Percentiles rank a stretch among this genome's conserved stretches.
phyloP scores from a whole-genome alignment of 2,797 vertebrate species.

The Acrossocheilus wenchowensis region DNA sequence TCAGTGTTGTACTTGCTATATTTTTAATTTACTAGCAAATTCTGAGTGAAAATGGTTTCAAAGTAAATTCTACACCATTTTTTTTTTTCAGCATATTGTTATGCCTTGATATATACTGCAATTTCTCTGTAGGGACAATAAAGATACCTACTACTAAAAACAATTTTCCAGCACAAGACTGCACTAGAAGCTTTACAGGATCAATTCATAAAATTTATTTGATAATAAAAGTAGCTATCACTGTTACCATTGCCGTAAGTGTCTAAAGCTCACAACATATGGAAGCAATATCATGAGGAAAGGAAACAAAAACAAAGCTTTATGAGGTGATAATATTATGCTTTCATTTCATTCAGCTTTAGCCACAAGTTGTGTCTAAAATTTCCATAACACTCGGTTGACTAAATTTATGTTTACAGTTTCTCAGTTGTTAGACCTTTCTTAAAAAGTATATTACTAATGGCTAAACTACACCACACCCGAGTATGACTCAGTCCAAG shows the following conservation, averaged over 20 bases:
- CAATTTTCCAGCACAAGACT: not conserved
- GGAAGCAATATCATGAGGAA: not conserved
- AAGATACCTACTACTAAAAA: not conserved
- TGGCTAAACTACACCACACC: conserved; percentile 26
- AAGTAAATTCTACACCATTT: not conserved
- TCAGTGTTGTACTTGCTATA: not conserved
- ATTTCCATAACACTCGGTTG: not conserved
- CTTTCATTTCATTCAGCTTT: not conserved
- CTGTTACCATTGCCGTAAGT: not conserved
- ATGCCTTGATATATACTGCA: not conserved
- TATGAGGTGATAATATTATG: conserved; percentile 2
- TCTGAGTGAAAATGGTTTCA: not conserved
- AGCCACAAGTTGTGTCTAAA: not conserved
- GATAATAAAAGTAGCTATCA: not conserved
- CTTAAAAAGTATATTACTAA: not conserved
- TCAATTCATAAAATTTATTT: not conserved
- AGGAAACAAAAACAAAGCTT: conserved; percentile 12
- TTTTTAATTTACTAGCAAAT: not conserved
- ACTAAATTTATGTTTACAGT: not conserved
- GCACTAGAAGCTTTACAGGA: not conserved
- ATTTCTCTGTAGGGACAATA: not conserved
- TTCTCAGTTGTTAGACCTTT: conserved; percentile 7
- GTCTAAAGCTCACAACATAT: not conserved
- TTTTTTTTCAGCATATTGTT: not conserved
- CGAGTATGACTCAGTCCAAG: conserved; percentile 29